These are phyloP conservation scores for Buphagus erythrorhynchus DNA, from an alignment of 2,797 vertebrate species.

Conservation along the genomic window DNA sequence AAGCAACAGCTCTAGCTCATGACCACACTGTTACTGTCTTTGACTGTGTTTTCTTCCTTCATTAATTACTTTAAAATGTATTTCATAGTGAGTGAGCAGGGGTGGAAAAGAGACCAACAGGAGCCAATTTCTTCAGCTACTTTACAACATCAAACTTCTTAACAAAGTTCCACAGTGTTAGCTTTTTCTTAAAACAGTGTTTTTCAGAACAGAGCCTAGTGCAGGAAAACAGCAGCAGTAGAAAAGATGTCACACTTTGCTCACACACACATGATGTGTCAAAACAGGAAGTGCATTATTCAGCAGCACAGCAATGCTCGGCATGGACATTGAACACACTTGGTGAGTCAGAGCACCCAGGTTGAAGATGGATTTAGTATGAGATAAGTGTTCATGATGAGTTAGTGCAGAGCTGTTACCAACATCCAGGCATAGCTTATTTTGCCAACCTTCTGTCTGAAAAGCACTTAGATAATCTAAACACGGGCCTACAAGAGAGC, in stretches of 20 bases:
- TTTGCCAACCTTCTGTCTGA: background rate
- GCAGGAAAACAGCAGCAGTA: background rate
- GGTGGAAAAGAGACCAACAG: background rate
- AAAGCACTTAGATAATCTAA: background rate
- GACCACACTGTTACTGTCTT: background rate
- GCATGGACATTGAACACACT: background rate
- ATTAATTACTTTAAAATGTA: background rate
- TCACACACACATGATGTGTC: background rate
- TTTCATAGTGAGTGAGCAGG: background rate
- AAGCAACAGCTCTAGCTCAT: background rate
- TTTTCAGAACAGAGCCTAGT: background rate
- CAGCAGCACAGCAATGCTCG: background rate
- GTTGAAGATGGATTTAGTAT: accelerated
- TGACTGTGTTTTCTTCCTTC: background rate
- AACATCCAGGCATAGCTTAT: background rate
- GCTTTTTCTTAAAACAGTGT: background rate
- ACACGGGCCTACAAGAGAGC: background rate
- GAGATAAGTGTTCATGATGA: background rate
- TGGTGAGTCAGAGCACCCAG: background rate
- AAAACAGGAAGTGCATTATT: slow-evolving; percentile 27
- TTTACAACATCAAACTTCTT: background rate
- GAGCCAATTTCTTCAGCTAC: background rate
- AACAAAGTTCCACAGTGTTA: background rate
- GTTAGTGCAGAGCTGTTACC: background rate
- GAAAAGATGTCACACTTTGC: background rate